These are phyloP conservation scores for Labia minor DNA, from an alignment of 2,888 invertebrate genomes.

Conservation along the genomic window DNA sequence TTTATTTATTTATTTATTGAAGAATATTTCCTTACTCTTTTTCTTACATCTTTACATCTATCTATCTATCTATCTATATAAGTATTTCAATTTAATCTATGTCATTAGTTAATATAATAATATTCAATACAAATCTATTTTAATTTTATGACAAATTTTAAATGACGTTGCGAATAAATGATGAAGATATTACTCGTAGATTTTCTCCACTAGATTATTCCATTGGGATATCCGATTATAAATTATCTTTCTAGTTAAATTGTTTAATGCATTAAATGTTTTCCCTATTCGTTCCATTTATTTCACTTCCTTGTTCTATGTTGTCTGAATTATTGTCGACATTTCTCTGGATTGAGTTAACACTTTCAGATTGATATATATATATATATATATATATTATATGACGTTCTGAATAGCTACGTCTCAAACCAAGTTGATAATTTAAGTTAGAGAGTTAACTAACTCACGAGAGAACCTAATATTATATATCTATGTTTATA, in stretches of 20 bases:
- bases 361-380: background rate
- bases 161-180: too few relatives aligned
- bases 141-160: too few relatives aligned
- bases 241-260: conserved; percentile 1
- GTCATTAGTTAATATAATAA: too few relatives aligned
- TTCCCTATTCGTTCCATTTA: background rate
- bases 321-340: conserved; percentile 13
- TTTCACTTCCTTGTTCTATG: background rate
- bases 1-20: too few relatives aligned
- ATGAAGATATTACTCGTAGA: too few relatives aligned
- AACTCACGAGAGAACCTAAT: background rate
- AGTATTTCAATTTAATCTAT: too few relatives aligned
- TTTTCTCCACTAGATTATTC: background rate
- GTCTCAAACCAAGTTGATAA: conserved; percentile 1
- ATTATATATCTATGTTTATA: too few relatives aligned
- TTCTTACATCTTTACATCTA: too few relatives aligned
- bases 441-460: conserved; percentile 13
- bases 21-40: too few relatives aligned
- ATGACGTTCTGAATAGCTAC: background rate
- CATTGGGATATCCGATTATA: conserved; percentile 1
- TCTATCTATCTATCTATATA: too few relatives aligned
- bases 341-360: conserved; percentile 1
- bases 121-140: too few relatives aligned
- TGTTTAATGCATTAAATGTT: conserved; percentile 5
- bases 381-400: too few relatives aligned